A percentile compares a stretch with the other conserved stretches of the same genome.
Conservation (phyloP, 2,113 vertebrate species). For the Pituophis catenifer region DNA sequence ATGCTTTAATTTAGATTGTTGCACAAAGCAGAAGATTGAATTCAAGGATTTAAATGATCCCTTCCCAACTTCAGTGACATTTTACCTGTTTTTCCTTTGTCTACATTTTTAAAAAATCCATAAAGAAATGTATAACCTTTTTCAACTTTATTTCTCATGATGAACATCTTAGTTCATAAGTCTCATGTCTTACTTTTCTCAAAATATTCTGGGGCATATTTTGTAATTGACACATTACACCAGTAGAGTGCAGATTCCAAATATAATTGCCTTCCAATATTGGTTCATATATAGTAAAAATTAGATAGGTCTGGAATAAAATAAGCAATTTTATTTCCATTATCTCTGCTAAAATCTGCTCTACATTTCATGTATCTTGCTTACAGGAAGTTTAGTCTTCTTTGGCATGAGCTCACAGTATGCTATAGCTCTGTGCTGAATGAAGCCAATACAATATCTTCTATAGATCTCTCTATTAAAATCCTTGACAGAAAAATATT, state of each 20-base stretch:
- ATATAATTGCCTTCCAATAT: not conserved
- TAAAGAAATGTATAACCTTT: not conserved
- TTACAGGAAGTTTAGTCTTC: not conserved
- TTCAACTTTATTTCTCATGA: not conserved
- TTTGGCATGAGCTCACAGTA: not conserved
- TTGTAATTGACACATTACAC: not conserved
- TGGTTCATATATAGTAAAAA: not conserved
- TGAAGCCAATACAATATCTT: not conserved
- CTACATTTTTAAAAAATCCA: not conserved
- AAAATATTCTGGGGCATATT: not conserved
- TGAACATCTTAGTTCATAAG: not conserved
- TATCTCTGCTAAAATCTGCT: not conserved
- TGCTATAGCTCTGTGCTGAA: conserved; percentile 24
- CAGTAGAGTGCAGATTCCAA: not conserved
- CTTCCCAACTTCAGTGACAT: not conserved
- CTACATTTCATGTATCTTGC: not conserved
- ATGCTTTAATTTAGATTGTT: not conserved
- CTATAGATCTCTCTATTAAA: not conserved
- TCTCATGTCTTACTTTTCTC: not conserved
- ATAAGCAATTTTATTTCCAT: not conserved
- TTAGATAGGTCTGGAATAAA: not conserved
- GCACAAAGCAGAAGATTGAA: not conserved
- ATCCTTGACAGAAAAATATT: not conserved
- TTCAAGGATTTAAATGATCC: not conserved
- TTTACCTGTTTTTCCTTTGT: not conserved